Conservation (phyloP, 1,140 invertebrate species). For the Periplaneta americana region DNA sequence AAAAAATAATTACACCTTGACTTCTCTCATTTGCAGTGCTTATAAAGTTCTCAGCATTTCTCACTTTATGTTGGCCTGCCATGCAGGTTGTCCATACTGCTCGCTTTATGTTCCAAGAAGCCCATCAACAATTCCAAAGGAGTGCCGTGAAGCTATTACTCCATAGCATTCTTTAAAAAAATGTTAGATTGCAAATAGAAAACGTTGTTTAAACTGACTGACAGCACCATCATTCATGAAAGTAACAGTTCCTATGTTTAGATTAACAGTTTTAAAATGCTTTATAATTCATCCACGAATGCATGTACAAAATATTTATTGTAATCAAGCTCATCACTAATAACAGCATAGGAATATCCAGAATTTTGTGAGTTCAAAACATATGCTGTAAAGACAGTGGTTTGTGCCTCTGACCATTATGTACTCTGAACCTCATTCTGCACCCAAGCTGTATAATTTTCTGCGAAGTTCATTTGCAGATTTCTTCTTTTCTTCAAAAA, state of each 20-base stretch:
- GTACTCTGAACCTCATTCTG: not conserved
- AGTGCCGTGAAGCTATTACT: not conserved
- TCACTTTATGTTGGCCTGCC: not conserved
- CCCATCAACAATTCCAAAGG: not conserved
- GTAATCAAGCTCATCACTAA: not conserved
- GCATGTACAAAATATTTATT: not conserved
- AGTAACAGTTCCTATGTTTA: not conserved
- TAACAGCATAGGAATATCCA: not conserved
- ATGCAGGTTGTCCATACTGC: not conserved
- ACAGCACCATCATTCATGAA: not conserved
- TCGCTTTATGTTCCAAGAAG: not conserved
- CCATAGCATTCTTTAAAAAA: not conserved
- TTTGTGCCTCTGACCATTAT: not conserved
- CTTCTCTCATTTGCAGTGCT: not conserved
- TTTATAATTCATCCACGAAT: not conserved
- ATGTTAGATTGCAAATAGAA: not conserved
- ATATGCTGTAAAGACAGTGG: not conserved
- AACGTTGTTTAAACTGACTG: too few relatives aligned
- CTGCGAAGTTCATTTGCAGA: not conserved
- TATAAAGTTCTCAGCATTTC: not conserved
- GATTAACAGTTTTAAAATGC: not conserved
- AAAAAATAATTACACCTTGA: too few relatives aligned
- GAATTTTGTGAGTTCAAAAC: not conserved
- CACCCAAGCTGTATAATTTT: not conserved
- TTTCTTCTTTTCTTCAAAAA: not conserved